A percentile compares a stretch with the other conserved stretches of the same genome.
Evolutionary conservation across 2,113 vertebrate genomes (phyloP).

Genomic region (Elephantulus edwardii): DNA sequence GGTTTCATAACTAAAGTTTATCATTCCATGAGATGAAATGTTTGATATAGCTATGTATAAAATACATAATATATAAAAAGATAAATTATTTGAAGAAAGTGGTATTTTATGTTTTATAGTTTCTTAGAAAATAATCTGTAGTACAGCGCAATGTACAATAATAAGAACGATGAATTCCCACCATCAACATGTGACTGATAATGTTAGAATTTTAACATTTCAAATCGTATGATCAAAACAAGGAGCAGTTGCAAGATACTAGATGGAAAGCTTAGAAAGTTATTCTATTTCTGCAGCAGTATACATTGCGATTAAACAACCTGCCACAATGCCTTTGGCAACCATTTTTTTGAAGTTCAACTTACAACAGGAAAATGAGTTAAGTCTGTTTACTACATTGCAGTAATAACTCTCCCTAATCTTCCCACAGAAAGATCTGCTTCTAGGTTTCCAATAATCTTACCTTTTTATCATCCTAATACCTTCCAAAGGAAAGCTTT

Average conservation of each 20-base stretch:
- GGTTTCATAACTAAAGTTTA: not conserved
- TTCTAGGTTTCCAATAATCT: slow-evolving; percentile 56
- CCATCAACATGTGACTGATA: not conserved
- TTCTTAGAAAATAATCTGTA: slow-evolving; percentile 1
- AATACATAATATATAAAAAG: slow-evolving; percentile 20
- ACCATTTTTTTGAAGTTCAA: slow-evolving; percentile 52
- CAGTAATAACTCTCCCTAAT: slow-evolving; percentile 52
- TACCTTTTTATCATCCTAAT: slow-evolving; percentile 55
- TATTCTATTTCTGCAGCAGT: slow-evolving; percentile 41
- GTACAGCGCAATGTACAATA: not conserved
- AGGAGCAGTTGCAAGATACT: not conserved
- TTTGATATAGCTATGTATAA: not conserved
- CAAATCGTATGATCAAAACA: not conserved
- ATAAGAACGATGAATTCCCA: not conserved
- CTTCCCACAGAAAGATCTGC: slow-evolving; percentile 60
- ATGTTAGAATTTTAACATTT: slow-evolving; percentile 39
- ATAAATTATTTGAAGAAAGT: not conserved
- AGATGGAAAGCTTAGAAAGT: slow-evolving; percentile 4
- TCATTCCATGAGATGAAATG: not conserved
- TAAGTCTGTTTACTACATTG: slow-evolving; percentile 31
- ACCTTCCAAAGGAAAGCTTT: slow-evolving; percentile 58
- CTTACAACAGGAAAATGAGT: slow-evolving; percentile 65
- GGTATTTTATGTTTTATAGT: not conserved
- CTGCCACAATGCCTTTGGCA: slow-evolving; percentile 58
- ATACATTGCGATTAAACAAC: not conserved